Percentiles rank a stretch among this genome's conserved stretches.
phyloP scores from a whole-genome alignment of 2,113 vertebrate genomes.

The Panthera tigris region DNA sequence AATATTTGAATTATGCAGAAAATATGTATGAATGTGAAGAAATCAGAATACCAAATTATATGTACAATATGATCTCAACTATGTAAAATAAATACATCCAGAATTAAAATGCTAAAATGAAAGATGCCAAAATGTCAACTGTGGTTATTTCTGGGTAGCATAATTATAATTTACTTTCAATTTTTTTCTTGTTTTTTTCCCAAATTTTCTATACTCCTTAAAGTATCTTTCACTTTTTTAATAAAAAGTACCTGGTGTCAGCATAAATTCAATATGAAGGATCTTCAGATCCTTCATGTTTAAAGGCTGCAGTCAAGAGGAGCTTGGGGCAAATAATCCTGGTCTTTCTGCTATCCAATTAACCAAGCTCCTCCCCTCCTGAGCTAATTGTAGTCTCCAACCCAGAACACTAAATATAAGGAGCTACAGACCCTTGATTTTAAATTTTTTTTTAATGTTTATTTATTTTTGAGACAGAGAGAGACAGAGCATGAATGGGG shows the following conservation, averaged over 20 bases:
- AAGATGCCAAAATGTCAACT: slow-evolving; percentile 14
- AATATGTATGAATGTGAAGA: slow-evolving; percentile 20
- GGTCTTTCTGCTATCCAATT: not conserved
- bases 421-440: not conserved
- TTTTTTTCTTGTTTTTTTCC: not conserved
- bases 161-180: slow-evolving; percentile 21
- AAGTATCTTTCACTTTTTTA: not conserved
- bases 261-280: slow-evolving; percentile 4
- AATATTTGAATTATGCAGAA: slow-evolving; percentile 38
- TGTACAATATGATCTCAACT: not conserved
- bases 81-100: slow-evolving; percentile 42
- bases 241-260: not conserved
- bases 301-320: not conserved
- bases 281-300: not conserved
- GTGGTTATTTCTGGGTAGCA: not conserved
- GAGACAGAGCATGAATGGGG: too few relatives aligned
- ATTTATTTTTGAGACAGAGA: too few relatives aligned
- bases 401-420: not conserved
- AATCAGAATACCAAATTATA: slow-evolving; percentile 40
- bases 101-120: slow-evolving; percentile 12
- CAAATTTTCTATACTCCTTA: slow-evolving; percentile 42
- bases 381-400: not conserved
- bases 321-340: not conserved
- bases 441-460: not conserved
- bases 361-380: not conserved